Conservation (phyloP, 2,888 invertebrate genomes). For the Syrphus vitripennis region DNA sequence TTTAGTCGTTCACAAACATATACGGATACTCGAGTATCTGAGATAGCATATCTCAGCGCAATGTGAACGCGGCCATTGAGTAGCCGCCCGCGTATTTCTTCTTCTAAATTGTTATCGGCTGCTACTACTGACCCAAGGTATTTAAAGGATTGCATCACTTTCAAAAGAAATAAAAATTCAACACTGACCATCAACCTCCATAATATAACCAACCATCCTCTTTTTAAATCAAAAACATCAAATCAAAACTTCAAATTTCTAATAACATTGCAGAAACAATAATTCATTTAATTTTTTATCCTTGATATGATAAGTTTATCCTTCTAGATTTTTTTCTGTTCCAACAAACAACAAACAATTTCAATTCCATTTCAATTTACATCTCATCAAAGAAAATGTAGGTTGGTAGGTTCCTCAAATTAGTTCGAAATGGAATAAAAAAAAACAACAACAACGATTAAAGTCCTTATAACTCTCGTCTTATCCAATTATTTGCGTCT, state of each 20-base stretch:
- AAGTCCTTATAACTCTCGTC: conserved; percentile 18
- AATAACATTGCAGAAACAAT: not conserved
- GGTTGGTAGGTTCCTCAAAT: not conserved
- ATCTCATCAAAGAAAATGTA: conserved; percentile 4
- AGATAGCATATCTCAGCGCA: no score
- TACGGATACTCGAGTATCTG: no score
- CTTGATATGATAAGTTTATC: no score
- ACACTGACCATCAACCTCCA: no score
- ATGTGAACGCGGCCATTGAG: no score
- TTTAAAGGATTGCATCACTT: no score
- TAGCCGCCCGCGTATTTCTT: no score
- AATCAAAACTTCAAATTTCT: not conserved
- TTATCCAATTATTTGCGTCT: conserved; percentile 41
- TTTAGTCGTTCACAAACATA: no score
- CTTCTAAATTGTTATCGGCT: no score
- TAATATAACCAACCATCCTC: no score
- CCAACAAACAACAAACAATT: not conserved
- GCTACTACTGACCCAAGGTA: no score
- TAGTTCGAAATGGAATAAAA: not conserved
- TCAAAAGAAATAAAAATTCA: no score
- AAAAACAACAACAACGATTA: not conserved
- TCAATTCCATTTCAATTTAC: conserved; percentile 31
- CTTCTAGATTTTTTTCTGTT: not conserved
- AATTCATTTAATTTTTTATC: not conserved
- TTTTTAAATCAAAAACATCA: not conserved